Conservation (phyloP, 1,140 invertebrate species). For the Sogatella furcifera region DNA sequence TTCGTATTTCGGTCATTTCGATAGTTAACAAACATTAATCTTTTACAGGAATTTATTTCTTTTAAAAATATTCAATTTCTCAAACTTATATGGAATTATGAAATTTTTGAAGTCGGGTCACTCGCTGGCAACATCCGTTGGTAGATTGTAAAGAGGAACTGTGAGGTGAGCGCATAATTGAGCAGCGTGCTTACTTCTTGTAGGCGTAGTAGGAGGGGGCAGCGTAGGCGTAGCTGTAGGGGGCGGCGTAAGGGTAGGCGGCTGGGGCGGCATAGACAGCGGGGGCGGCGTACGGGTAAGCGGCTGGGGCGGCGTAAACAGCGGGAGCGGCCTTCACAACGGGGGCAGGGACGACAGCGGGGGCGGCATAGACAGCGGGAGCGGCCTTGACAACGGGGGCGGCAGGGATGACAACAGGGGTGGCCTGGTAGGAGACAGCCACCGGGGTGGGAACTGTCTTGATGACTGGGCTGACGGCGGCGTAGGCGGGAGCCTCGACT, state of each 20-base stretch:
- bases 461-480: conserved; percentile 36
- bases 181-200: background rate
- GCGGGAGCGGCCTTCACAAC: background rate
- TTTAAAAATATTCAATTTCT: too few species aligned
- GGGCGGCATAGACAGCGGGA: background rate
- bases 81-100: too few species aligned
- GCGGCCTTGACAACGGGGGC: background rate
- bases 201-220: conserved; percentile 5
- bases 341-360: background rate
- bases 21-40: too few species aligned
- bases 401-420: conserved; percentile 13
- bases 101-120: too few species aligned
- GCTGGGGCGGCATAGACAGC: background rate
- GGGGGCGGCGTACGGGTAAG: background rate
- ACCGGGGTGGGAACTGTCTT: conserved; percentile 22
- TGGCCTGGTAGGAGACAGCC: conserved; percentile 22
- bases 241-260: background rate
- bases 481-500: conserved; percentile 41
- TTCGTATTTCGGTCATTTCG: too few species aligned
- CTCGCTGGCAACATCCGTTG: too few species aligned
- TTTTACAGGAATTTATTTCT: too few species aligned
- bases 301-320: background rate
- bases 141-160: too few species aligned
- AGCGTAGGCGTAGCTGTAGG: background rate
- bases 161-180: too few species aligned